Percentiles rank a stretch among this genome's conserved stretches.
Evolutionary conservation across 2,113 vertebrate species (phyloP).

Genomic region (Balaeniceps rex): DNA sequence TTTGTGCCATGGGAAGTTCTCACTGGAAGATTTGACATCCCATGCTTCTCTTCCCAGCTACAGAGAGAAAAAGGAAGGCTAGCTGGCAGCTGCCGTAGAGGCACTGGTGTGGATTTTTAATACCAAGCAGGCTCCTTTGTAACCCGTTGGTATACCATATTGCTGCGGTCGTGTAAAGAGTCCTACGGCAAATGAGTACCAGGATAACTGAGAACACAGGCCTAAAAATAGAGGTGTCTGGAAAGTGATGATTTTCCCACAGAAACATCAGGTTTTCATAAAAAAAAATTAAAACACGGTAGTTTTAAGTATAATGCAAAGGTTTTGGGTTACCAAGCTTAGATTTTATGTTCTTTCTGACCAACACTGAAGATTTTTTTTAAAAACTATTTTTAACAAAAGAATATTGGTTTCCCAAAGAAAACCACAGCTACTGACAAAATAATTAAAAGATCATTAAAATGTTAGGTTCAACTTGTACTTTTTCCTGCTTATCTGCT

Average conservation of each 20-base stretch:
- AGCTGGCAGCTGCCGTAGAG: not conserved
- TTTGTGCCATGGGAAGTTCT: not conserved
- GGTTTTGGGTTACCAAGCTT: not conserved
- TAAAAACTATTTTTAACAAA: not conserved
- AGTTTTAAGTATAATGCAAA: not conserved
- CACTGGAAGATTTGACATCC: not conserved
- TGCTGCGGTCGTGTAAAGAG: not conserved
- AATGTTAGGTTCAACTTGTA: not conserved
- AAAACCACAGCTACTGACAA: not conserved
- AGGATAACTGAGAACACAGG: not conserved
- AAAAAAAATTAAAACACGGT: not conserved
- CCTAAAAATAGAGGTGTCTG: conserved; percentile 13
- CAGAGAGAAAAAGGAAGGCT: not conserved
- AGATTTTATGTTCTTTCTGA: not conserved
- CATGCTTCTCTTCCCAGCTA: not conserved
- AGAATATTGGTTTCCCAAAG: not conserved
- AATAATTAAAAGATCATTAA: not conserved
- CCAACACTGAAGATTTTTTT: not conserved
- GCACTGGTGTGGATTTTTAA: not conserved
- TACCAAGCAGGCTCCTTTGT: not conserved
- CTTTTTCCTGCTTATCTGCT: not conserved
- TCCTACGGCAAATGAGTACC: not conserved
- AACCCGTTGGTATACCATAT: not conserved
- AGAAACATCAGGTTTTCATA: conserved; percentile 19
- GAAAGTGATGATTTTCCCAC: conserved; percentile 4